Conservation (phyloP, 2,797 vertebrate species). For the Sebastes oblongus region DNA sequence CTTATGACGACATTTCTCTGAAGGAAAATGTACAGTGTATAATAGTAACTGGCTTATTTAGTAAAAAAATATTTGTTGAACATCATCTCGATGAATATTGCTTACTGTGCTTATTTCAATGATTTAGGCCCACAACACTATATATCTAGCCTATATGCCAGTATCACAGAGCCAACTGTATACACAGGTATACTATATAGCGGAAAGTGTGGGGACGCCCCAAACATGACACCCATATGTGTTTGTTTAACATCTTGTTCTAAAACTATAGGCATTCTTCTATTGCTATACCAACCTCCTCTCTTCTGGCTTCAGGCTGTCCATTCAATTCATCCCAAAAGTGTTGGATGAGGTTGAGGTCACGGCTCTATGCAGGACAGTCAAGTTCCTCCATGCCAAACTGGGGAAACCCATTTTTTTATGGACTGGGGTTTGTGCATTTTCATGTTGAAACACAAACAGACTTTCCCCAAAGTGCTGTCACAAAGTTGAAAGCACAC, state of each 20-base stretch:
- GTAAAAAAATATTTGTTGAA: not conserved
- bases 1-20: not conserved
- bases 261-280: not conserved
- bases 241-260: not conserved
- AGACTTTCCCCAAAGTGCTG: not conserved
- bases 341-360: not conserved
- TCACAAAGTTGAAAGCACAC: not conserved
- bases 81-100: not conserved
- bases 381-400: not conserved
- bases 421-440: not conserved
- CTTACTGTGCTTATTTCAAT: not conserved
- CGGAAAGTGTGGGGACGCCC: not conserved
- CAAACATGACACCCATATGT: not conserved
- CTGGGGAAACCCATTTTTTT: not conserved
- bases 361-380: not conserved
- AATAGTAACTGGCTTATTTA: not conserved
- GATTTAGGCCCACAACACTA: not conserved
- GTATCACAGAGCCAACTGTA: not conserved
- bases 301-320: not conserved
- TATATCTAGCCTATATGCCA: not conserved
- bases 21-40: not conserved
- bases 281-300: not conserved
- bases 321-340: not conserved
- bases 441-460: not conserved
- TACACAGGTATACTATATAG: not conserved